Base-by-base conservation (phyloP, 2,888 invertebrate species). In the Pantelozetes paolii region DNA sequence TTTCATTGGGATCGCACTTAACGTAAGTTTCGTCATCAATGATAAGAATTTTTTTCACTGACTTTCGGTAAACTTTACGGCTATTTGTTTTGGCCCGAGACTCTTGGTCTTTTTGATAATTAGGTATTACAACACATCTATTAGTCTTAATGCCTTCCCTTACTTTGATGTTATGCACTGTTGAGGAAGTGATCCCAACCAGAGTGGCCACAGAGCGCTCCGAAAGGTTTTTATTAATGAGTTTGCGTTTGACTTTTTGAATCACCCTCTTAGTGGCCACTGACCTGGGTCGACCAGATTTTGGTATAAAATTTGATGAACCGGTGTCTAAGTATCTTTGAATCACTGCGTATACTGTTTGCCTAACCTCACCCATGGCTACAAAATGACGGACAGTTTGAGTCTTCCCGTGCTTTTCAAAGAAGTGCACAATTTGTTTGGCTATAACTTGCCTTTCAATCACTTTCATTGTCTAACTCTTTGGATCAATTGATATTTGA, bases 1-100 rank as follows among this genome's bases (percentile, higher is more conserved):
- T 32, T 8, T 28, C n/a, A 13, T 9, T 20, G 6, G 71, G 71
- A 20, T 71, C 71, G 0, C 9, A 1, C 9, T 8, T 18, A 1
- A 71, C 54, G 42, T 71, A 71, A 3, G 26, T 30, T n/a, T 71
- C 71, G n/a, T 71, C 54, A 18, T 71, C 71, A 1, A 62, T 1
- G 8, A 62, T 20, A 1, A 32, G 2, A 23, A 23, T 18, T 32
- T 30, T 62, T 1, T 32, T 6, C 3, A 15, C 18, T 13, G 15
- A n/a, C 13, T 18, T 62, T 2, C 11, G 30, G 11, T 26, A 32
- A 6, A 23, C 13, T 20, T 62, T 62, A 5, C 62, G 2, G 32
- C 11, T 1, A 2, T 62, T 62, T 1, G 62, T 62, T 32, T 62
- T 62, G 18, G 62, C 32, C 32, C 32, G 6, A 3, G 15, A 11